Base-by-base conservation (phyloP, 2,888 invertebrate species). In the Eueremaeus valkanovi region DNA sequence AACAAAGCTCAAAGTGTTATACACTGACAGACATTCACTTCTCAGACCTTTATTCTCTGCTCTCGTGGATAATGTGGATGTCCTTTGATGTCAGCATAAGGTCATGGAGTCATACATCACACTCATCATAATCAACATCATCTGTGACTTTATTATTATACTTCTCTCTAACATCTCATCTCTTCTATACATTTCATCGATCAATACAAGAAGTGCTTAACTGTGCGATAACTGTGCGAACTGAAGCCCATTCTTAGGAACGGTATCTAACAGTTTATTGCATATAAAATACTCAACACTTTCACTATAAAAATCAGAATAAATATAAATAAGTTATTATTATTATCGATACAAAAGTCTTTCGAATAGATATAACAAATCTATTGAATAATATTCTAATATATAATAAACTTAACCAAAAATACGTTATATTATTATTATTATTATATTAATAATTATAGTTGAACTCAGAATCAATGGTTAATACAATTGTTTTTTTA, bases 171-270 rank as follows among this genome's bases (percentile, higher is more conserved):
- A 5, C 55, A 6, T 55, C 55, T 27, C 27, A 55, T 55, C 6
- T 55, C 6, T 55, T 55, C 55, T 36, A 36, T 36, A 36, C 21
- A 27, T 55, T 24, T 55, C 55, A 55, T 55, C 55, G 55, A 55
- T 55, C 55, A 55, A 55, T 55, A 55, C 21, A 55, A 24, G 55
- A 55, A 55, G 55, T 55, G 55, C 55, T 55, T 55, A 55, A 49
- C 49, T 49, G 49, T 49, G 49, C 49, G 49, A 49, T n/a, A n/a
- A 55, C 3, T 27, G 27, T 21, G 24, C 55, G 24, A 16, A 40
- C 40, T 49, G 49, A 11, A 6, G 1, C 55, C 55, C 24, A 24
- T 3, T 27, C 6, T 55, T 3, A 13, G 55, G 9, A 55, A 27
- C 55, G 55, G 55, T 55, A 18, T 55, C 55, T 55, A 24, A 55